Percentiles rank a stretch among this genome's conserved stretches.
Conservation (phyloP, 2,113 vertebrate species). For the Synchiropus splendidus region DNA sequence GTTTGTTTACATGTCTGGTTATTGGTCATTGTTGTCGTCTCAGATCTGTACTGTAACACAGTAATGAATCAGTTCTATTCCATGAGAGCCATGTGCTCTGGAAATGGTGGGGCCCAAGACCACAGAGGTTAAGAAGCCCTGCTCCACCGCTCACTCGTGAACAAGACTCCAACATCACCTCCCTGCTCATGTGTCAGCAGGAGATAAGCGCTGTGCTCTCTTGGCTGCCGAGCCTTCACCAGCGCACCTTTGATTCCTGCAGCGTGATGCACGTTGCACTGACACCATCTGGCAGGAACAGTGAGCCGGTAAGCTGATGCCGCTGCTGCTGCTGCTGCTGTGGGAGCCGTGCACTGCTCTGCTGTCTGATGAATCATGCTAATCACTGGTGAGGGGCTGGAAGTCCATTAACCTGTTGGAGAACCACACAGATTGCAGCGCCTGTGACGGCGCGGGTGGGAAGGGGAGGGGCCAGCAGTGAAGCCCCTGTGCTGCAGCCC, state of each 20-base stretch:
- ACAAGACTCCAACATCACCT: no score
- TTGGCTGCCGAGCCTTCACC: constrained; percentile 42
- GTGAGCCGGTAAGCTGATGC: constrained; percentile 25
- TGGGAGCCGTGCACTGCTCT: constrained; percentile 17
- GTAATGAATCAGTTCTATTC: no score
- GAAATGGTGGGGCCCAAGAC: no score
- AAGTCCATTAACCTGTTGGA: constrained; percentile 60
- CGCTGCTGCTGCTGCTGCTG: no score
- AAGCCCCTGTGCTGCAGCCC: no score
- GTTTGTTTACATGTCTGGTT: no score
- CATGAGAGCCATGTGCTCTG: no score
- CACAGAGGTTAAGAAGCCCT: no score
- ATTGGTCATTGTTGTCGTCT: no score
- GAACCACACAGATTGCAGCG: not conserved
- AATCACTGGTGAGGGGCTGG: constrained; percentile 56
- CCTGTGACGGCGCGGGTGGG: not conserved
- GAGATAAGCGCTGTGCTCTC: constrained; percentile 45
- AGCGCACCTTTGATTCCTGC: constrained; percentile 51
- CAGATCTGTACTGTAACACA: no score
- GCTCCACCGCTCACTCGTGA: no score
- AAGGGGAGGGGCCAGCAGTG: not conserved
- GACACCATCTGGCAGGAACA: constrained; percentile 59
- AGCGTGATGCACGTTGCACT: constrained; percentile 39
- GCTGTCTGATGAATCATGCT: constrained; percentile 61
- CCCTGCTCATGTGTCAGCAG: no score